Percentiles rank a stretch among this genome's conserved stretches.
These are phyloP conservation scores for Halcyon chelicuti DNA, from an alignment of 2,797 vertebrate genomes.

Conservation along the genomic window DNA sequence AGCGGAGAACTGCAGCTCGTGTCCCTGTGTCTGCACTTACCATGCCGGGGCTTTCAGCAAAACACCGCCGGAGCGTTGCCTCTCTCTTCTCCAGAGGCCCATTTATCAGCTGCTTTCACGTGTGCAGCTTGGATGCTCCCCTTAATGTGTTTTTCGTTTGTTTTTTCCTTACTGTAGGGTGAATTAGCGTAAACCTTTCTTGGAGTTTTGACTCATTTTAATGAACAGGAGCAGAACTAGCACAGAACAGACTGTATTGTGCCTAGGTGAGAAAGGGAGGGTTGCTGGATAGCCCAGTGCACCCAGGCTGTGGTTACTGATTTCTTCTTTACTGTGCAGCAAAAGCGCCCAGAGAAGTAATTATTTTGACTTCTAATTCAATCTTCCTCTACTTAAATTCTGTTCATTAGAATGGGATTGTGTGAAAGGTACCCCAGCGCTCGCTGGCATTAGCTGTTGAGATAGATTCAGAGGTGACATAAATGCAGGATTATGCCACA, in stretches of 20 bases:
- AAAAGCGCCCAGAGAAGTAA: slow-evolving; percentile 11
- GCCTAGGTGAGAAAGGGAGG: not conserved
- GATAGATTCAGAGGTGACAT: not conserved
- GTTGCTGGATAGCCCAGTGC: not conserved
- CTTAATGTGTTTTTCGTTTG: not conserved
- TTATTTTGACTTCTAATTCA: slow-evolving; percentile 50
- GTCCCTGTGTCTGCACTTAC: not conserved
- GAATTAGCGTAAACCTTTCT: slow-evolving; percentile 2
- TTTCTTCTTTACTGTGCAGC: not conserved
- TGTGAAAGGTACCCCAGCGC: not conserved
- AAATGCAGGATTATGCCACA: slow-evolving; percentile 3
- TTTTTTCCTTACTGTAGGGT: not conserved
- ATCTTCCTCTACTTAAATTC: slow-evolving; percentile 8
- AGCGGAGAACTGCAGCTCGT: not conserved
- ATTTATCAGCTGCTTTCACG: not conserved
- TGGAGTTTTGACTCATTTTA: not conserved
- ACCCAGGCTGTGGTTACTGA: not conserved
- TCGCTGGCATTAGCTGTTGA: not conserved
- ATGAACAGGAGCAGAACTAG: not conserved
- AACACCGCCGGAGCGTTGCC: rapidly evolving
- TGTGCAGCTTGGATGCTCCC: slow-evolving; percentile 4
- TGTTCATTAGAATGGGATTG: slow-evolving; percentile 11
- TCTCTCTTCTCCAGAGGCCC: not conserved
- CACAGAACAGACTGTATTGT: not conserved
- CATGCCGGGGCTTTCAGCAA: rapidly evolving